phyloP scores from a whole-genome alignment of 2,797 vertebrate genomes.

The Trematomus bernacchii region DNA sequence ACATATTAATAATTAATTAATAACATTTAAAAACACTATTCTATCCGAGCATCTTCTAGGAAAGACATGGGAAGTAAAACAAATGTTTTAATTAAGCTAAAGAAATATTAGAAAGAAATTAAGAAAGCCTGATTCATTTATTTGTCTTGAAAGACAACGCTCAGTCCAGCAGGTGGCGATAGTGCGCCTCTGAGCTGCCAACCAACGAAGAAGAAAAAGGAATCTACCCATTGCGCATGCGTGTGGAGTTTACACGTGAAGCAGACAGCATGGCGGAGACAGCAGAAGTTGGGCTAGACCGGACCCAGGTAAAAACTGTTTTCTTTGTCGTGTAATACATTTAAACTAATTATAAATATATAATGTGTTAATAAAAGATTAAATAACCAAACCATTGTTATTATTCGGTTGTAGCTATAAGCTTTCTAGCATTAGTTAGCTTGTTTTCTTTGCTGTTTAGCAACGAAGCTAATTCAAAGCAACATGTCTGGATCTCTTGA shows the following conservation, averaged over 20 bases:
- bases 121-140: no score
- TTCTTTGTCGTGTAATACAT: fast-evolving
- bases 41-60: no score
- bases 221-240: conserved; percentile 55
- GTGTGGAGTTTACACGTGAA: conserved; percentile 59
- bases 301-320: conserved; percentile 65
- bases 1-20: no score
- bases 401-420: neutral
- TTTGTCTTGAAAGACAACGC: no score
- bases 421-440: neutral
- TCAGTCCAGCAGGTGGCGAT: no score
- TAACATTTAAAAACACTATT: no score
- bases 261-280: conserved; percentile 73
- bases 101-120: no score
- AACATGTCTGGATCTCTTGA: fast-evolving
- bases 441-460: conserved; percentile 21
- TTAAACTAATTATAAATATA: fast-evolving
- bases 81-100: no score
- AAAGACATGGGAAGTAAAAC: no score
- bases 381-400: fast-evolving
- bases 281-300: conserved; percentile 52
- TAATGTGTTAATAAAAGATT: fast-evolving
- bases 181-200: no score
- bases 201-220: no score
- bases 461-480: conserved; percentile 26